phyloP scores from a whole-genome alignment of 2,113 vertebrate species.

The Amphiprion ocellaris region DNA sequence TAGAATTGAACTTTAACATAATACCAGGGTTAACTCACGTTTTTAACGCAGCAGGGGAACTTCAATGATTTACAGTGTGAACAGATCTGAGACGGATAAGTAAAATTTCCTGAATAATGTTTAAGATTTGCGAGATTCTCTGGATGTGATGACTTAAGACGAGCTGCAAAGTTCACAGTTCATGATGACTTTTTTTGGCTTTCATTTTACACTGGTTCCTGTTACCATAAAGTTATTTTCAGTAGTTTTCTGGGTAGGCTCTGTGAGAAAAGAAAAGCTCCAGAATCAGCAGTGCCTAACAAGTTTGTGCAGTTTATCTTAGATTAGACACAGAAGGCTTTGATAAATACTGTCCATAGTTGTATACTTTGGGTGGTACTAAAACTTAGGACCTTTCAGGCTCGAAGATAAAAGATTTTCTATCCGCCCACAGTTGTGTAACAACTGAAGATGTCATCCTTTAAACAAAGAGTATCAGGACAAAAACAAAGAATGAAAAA shows the following conservation, averaged over 20 bases:
- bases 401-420: constrained; percentile 57
- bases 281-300: constrained; percentile 18
- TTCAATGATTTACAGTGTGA: no score
- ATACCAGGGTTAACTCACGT: no score
- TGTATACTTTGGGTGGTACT: constrained; percentile 62
- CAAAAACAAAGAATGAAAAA: constrained; percentile 35
- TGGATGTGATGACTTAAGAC: no score
- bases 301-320: constrained; percentile 21
- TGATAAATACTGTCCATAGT: constrained; percentile 44
- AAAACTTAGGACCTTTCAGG: constrained; percentile 45
- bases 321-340: constrained; percentile 15
- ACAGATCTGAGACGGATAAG: no score
- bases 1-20: no score
- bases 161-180: no score
- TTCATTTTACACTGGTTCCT: background rate
- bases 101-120: no score
- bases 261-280: constrained; percentile 24
- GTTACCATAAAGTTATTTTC: background rate
- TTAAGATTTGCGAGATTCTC: no score
- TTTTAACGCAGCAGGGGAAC: no score
- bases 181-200: background rate
- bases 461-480: constrained; percentile 24
- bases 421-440: constrained; percentile 10
- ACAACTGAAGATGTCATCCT: constrained; percentile 37
- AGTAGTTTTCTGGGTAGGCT: constrained; percentile 1